Evolutionary conservation across 35 echinoderm and acorn worm genomes (phyloP).

Genomic region (Strongylocentrotus purpuratus): DNA sequence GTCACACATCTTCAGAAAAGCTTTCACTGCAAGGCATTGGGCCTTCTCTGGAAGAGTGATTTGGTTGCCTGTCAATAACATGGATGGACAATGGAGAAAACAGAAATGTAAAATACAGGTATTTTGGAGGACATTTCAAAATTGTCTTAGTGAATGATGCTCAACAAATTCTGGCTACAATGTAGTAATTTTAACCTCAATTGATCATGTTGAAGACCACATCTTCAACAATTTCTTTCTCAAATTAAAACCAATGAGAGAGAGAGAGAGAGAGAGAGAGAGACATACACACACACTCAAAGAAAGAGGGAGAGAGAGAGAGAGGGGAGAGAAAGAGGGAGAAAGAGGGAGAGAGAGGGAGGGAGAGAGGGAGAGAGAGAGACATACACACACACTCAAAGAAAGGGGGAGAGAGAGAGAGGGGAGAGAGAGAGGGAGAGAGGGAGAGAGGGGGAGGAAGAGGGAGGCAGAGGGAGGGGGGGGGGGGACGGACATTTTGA

Average conservation of each 20-base stretch:
- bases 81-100: not conserved
- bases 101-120: not conserved
- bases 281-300: not conserved
- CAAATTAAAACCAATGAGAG: too few relatives aligned
- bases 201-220: not conserved
- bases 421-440: not conserved
- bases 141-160: not conserved
- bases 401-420: not conserved
- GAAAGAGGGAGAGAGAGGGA: too few relatives aligned
- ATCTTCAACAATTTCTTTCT: not conserved
- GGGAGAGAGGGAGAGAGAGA: not conserved
- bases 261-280: not conserved
- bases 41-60: constrained; percentile 82
- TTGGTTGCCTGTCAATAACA: constrained; percentile 69
- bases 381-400: not conserved
- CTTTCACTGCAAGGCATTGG: constrained; percentile 89
- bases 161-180: not conserved
- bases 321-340: not conserved
- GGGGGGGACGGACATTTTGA: not conserved
- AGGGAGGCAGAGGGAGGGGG: not conserved
- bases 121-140: not conserved
- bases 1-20: constrained; percentile 88
- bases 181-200: not conserved
- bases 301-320: not conserved
- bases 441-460: not conserved